Conservation (phyloP, 30 jellyfish, hydroid and myxozoan species). For the Turritopsis rubra region DNA sequence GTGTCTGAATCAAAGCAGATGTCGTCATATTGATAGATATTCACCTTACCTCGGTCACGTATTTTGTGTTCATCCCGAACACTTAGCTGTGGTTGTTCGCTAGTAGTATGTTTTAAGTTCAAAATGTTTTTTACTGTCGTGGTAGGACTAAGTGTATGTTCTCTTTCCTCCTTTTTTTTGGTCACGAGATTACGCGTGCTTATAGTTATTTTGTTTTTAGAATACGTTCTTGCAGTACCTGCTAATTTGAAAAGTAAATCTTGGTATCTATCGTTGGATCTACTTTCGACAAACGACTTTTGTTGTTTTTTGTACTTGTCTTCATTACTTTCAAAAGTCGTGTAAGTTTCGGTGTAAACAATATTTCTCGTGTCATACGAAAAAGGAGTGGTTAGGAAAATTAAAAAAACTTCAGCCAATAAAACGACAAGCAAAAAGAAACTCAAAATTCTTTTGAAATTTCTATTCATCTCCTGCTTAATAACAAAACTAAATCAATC, state of each 20-base stretch:
- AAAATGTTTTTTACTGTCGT: neutral
- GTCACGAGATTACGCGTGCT: neutral
- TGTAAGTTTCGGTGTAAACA: neutral
- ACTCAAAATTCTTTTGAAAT: neutral
- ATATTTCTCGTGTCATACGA: neutral
- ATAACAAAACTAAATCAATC: neutral
- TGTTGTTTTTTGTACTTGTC: neutral
- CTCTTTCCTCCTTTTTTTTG: neutral
- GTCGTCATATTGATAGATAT: constrained; percentile 49
- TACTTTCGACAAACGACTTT: neutral
- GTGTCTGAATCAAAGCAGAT: constrained; percentile 40
- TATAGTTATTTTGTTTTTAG: neutral
- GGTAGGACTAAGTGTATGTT: neutral
- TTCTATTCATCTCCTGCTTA: neutral
- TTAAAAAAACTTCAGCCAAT: neutral
- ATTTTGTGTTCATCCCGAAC: too few species aligned
- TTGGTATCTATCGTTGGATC: neutral
- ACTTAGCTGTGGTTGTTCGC: neutral
- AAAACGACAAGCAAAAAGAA: neutral
- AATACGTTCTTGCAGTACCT: neutral
- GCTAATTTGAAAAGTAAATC: neutral
- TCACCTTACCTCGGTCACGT: constrained; percentile 34
- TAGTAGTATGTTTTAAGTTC: neutral
- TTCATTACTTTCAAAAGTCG: neutral
- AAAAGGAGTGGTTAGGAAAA: neutral